Percentiles rank a stretch among this genome's conserved stretches.
phyloP scores from a whole-genome alignment of 2,888 invertebrate species.

The Noctuana brunneofusca region DNA sequence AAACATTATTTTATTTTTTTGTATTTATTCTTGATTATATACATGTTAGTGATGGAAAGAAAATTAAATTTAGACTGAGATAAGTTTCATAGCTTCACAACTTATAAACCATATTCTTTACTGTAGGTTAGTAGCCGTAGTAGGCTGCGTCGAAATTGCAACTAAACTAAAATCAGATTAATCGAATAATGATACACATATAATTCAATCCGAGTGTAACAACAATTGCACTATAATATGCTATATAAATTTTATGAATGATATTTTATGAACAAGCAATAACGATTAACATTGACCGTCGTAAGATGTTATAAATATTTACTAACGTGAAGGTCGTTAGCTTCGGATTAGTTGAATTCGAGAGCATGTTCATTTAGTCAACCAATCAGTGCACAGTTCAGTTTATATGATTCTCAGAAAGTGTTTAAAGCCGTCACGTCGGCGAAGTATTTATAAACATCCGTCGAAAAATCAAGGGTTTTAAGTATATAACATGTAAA shows the following conservation, averaged over 20 bases:
- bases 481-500: conserved; percentile 10
- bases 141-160: too few species aligned
- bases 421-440: conserved; percentile 29
- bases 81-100: too few species aligned
- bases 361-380: conserved; percentile 16
- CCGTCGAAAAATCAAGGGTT: conserved; percentile 28
- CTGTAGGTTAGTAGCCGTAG: too few species aligned
- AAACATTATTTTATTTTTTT: too few species aligned
- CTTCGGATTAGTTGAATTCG: conserved; percentile 14
- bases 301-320: conserved; percentile 25
- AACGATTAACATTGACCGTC: conserved; percentile 20
- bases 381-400: conserved; percentile 11
- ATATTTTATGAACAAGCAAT: conserved; percentile 7
- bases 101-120: too few species aligned
- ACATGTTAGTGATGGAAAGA: too few species aligned
- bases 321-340: conserved; percentile 23
- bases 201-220: background rate
- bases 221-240: background rate
- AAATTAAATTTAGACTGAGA: too few species aligned
- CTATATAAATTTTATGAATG: background rate
- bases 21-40: too few species aligned
- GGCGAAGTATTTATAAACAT: conserved; percentile 33
- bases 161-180: too few species aligned
- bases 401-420: conserved; percentile 31
- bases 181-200: background rate